These are phyloP conservation scores for Epinephelus coioides DNA, from an alignment of 2,797 vertebrate species.

Conservation along the genomic window DNA sequence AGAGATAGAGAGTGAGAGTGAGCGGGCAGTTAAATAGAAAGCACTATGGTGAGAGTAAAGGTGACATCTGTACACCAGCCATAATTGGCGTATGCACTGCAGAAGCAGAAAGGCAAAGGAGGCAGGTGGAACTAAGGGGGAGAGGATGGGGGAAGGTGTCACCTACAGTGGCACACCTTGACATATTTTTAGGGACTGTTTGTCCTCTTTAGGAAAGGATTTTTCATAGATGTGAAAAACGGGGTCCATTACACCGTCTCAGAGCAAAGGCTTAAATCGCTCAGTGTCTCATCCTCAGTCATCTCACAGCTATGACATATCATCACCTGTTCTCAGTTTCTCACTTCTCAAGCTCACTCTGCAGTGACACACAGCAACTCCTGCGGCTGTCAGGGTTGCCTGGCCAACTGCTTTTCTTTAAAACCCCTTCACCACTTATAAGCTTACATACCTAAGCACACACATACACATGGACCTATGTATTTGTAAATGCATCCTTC, in stretches of 20 bases:
- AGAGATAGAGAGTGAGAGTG: neutral
- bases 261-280: conserved; percentile 47
- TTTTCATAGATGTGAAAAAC: conserved; percentile 51
- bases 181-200: conserved; percentile 33
- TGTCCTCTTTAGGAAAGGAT: conserved; percentile 15
- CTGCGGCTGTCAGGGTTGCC: conserved; percentile 50
- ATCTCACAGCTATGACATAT: conserved; percentile 60
- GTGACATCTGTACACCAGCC: conserved; percentile 17
- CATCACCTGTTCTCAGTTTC: conserved; percentile 43
- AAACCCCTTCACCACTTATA: conserved; percentile 45
- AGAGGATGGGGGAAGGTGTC: conserved; percentile 18
- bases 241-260: conserved; percentile 52
- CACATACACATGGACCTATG: neutral
- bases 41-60: conserved; percentile 20
- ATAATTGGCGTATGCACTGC: conserved; percentile 1
- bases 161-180: conserved; percentile 22
- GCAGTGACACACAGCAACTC: conserved; percentile 50
- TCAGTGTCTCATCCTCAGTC: conserved; percentile 35
- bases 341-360: conserved; percentile 39
- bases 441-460: conserved; percentile 30
- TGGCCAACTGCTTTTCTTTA: conserved; percentile 49
- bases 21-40: neutral
- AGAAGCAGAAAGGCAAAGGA: conserved; percentile 28
- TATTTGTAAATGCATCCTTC: neutral
- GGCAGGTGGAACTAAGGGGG: conserved; percentile 9